Evolutionary conservation across 2,888 invertebrate species (phyloP), one percentile per base, ranked within the genome.

Genomic region (Philopedon plagiatum): DNA sequence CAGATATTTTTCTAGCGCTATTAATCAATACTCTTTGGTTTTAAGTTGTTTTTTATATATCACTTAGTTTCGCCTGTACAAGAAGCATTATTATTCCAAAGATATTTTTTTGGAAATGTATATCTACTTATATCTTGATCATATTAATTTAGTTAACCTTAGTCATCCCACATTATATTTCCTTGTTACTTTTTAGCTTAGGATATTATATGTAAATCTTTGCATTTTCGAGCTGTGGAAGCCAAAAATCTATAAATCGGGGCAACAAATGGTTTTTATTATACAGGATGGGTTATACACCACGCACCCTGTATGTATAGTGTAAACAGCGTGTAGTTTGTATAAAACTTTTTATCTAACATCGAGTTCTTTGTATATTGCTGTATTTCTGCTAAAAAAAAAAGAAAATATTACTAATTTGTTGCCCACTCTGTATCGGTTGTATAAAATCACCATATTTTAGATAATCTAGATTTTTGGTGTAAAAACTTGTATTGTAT

Each of bases 241-340:
- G 37, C 70, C 70, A 70, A 70, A 70, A 70, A 64, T 64, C 63
- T 32, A 18, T 41, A 58, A 11, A 29, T 64, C 64, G 32, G 51
- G 44, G 44, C 39, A 21, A n/a, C 8, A 21, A 96, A 97, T 76
- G 95, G 96, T 0, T 93, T 96, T 86, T 97, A 97, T 21, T 60
- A 39, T 60, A 39, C 44, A 44, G 46, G 61, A 29, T 29, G 41
- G 29, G n/a, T 39, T 15, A 5, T 15, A 39, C n/a, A n/a, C n/a
- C n/a, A n/a, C n/a, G n/a, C n/a, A n/a, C n/a, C n/a, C n/a, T n/a
- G 29, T 29, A 29, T 29, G 7, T 29, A 29, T 4, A 5, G 29
- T 29, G 29, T 29, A 29, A 5, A 29, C 29, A 29, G 7, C n/a
- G 29, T 29, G 29, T 29, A 29, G 29, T 29, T 39, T n/a, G n/a